Base-by-base conservation (phyloP, 64 coral and sea anemone genomes). In the Astreopora myriophthalma region DNA sequence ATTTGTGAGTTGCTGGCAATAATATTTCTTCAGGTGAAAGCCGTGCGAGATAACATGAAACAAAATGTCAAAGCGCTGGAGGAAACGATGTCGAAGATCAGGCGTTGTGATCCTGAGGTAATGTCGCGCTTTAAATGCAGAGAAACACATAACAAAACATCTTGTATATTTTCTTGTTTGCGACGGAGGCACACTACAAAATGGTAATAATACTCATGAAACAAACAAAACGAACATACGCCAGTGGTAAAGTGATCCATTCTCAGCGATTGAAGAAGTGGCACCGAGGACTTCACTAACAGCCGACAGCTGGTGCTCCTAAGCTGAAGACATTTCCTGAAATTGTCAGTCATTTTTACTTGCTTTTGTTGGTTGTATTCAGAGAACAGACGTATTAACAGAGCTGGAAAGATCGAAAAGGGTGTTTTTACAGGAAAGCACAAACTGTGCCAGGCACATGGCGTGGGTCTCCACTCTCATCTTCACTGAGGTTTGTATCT, bases 401-500 rank as follows among this genome's bases (percentile, higher is more conserved):
- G 96, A 95, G 65, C 81, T 98, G 38, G 70, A 98, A 44, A 88
- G 96, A 80, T 95, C 96, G 6, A 92, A 84, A 29, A 77, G 79
- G 37, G 96, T 98, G 1, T 98, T 98, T 61, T 76, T 63, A 14
- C 86, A 98, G 65, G 96, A 98, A 70, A 95, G 86, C 39, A 95
- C 87, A 31, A 89, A 98, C 52, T 98, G 96, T 69, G 93, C 96
- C 28, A 87, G 96, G 64, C 96, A 98, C 48, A 98, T 98, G 96
- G 96, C 96, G 46, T 98, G 96, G 96, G 96, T 98, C 24, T 88
- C 80, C 16, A 95, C 86, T 33, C 86, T 98, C 25, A 98, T 98
- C 19, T 98, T 98, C 63, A 98, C 96, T 0, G 85, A 96, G 94
- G 94, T 95, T 70, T 46, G 37, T 81, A 5, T 31, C 20, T 10